Percentiles rank a stretch among this genome's conserved stretches.
Evolutionary conservation across 2,888 invertebrate species (phyloP).

Genomic region (Temnothorax unifasciatus): DNA sequence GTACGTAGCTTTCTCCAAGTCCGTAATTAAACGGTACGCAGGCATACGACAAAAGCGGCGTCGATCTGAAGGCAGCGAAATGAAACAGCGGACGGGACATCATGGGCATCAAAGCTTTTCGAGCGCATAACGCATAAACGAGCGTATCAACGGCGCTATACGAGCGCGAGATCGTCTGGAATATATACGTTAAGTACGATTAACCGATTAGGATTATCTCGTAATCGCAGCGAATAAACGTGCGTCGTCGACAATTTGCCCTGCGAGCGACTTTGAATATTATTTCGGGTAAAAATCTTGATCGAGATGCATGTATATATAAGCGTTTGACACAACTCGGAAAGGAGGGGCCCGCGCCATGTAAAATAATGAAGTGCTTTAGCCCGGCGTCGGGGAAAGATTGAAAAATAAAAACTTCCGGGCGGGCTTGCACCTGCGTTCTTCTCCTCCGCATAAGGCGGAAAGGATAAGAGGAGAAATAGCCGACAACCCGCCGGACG

Average conservation of each 20-base stretch:
- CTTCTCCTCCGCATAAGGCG: constrained; percentile 30
- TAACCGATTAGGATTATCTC: constrained; percentile 57
- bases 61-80: constrained; percentile 18
- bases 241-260: not conserved
- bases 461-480: constrained; percentile 18
- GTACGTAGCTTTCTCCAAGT: constrained; percentile 57
- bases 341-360: not conserved
- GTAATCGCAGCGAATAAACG: not conserved
- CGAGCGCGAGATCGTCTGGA: not conserved
- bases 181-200: constrained; percentile 50
- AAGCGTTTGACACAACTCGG: not conserved
- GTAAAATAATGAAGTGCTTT: constrained; percentile 43
- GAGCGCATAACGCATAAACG: constrained; percentile 23
- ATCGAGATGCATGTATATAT: not conserved
- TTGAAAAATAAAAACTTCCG: constrained; percentile 59
- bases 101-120: constrained; percentile 63
- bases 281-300: not conserved
- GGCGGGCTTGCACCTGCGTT: constrained; percentile 61
- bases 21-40: constrained; percentile 70
- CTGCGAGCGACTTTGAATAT: not conserved
- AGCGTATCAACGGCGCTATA: not conserved
- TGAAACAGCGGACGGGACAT: not conserved
- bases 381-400: constrained; percentile 14
- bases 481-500: constrained; percentile 46
- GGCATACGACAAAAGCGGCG: constrained; percentile 63